A percentile compares a stretch with the other conserved stretches of the same genome.
Evolutionary conservation across 1,140 invertebrate species (phyloP).

Genomic region (Polyergus mexicanus): DNA sequence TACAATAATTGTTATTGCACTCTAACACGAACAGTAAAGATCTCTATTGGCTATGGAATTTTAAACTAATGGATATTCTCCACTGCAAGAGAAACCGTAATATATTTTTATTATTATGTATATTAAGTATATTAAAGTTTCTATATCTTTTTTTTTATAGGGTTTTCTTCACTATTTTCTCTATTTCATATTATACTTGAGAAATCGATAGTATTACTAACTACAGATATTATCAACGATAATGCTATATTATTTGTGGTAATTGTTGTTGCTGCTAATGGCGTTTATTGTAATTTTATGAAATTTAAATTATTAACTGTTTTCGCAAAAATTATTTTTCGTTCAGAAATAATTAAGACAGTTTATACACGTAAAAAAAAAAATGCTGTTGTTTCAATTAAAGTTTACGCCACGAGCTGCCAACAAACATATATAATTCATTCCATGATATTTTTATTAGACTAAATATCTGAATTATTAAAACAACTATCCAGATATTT

Average conservation of each 20-base stretch:
- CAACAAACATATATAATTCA: too few species aligned
- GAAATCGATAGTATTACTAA: background rate
- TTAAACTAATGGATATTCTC: slow-evolving; percentile 29
- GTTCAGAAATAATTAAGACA: background rate
- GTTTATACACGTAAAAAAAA: background rate
- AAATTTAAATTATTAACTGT: slow-evolving; percentile 17
- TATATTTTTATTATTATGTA: slow-evolving; percentile 6
- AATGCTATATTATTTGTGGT: background rate
- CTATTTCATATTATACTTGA: background rate
- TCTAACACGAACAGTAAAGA: slow-evolving; percentile 53
- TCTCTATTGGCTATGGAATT: slow-evolving; percentile 38
- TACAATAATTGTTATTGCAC: slow-evolving; percentile 53
- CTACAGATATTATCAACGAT: too few species aligned
- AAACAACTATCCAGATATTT: too few species aligned
- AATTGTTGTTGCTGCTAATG: background rate
- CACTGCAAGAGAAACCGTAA: background rate
- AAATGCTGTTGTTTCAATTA: too few species aligned
- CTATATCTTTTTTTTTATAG: background rate
- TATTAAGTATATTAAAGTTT: slow-evolving; percentile 26
- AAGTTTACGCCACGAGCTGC: too few species aligned
- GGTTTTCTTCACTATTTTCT: background rate
- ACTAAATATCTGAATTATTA: too few species aligned
- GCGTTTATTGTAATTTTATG: background rate
- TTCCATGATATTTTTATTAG: too few species aligned
- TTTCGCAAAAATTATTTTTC: background rate